Percentiles rank a stretch among this genome's conserved stretches.
Evolutionary conservation across 1,140 invertebrate species (phyloP).

Genomic region (Cyphomyrmex costatus): DNA sequence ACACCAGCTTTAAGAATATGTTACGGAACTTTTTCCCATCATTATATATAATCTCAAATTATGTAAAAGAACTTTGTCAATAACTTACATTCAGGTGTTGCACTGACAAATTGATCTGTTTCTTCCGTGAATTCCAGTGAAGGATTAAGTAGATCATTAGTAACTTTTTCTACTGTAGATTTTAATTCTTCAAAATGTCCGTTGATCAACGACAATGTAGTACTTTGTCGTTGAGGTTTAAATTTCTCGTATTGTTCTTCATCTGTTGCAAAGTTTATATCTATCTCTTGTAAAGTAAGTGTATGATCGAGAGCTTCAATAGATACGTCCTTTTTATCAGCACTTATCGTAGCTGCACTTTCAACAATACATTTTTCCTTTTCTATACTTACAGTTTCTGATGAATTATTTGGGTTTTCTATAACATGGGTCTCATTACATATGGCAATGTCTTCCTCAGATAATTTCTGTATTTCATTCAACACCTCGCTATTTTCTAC

Average conservation of each 20-base stretch:
- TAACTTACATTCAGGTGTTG: slow-evolving; percentile 78
- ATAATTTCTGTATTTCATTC: slow-evolving; percentile 1
- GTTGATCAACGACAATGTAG: slow-evolving; percentile 62
- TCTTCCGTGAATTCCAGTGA: slow-evolving; percentile 75
- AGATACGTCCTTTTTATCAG: background rate
- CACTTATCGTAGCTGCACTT: background rate
- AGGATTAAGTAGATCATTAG: slow-evolving; percentile 78
- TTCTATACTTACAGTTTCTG: slow-evolving; percentile 28
- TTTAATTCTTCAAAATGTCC: slow-evolving; percentile 73
- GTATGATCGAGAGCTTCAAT: slow-evolving; percentile 48
- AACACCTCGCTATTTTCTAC: background rate
- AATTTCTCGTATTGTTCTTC: slow-evolving; percentile 77
- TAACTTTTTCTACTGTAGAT: slow-evolving; percentile 75
- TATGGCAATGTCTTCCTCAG: slow-evolving; percentile 28
- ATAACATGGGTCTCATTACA: slow-evolving; percentile 12
- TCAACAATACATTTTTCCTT: slow-evolving; percentile 23
- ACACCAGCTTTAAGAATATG: no score
- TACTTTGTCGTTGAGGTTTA: slow-evolving; percentile 80
- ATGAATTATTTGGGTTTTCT: background rate
- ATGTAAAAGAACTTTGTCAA: background rate
- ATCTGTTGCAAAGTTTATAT: background rate
- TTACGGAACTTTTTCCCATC: no score
- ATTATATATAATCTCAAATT: no score
- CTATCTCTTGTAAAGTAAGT: slow-evolving; percentile 56
- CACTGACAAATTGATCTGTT: slow-evolving; percentile 75